Percentiles rank a stretch among this genome's conserved stretches.
phyloP scores from a whole-genome alignment of 2,113 vertebrate genomes.

The Nothoprocta pentlandii region DNA sequence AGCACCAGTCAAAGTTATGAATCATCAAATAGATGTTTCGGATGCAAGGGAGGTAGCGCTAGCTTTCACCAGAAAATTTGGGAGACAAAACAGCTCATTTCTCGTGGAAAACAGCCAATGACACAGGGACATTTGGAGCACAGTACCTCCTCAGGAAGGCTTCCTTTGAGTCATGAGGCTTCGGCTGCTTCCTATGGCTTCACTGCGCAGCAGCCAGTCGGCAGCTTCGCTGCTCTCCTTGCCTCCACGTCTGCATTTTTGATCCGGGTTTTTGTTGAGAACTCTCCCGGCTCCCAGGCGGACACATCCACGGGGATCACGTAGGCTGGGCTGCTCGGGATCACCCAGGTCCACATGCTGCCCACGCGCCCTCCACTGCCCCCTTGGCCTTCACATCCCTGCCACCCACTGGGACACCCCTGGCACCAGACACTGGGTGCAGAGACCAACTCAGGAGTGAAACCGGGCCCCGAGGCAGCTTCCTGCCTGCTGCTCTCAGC shows the following conservation, averaged over 20 bases:
- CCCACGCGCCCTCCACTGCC: not conserved
- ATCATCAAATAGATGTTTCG: not conserved
- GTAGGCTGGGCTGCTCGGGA: not conserved
- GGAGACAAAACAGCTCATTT: not conserved
- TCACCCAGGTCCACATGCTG: not conserved
- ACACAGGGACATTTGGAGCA: not conserved
- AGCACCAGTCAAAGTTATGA: not conserved
- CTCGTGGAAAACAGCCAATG: not conserved
- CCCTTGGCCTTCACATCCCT: not conserved
- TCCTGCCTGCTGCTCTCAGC: not conserved
- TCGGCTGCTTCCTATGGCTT: not conserved
- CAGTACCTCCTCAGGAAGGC: not conserved
- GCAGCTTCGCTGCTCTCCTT: not conserved
- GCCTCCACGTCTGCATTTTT: not conserved
- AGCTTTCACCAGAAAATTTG: not conserved
- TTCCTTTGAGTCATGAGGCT: not conserved
- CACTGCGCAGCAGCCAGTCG: not conserved
- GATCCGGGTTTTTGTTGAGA: not conserved
- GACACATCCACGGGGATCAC: not conserved
- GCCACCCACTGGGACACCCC: not conserved
- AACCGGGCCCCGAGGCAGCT: not conserved
- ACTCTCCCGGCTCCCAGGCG: not conserved
- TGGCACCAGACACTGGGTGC: not conserved
- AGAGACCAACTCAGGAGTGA: not conserved
- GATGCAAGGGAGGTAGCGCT: not conserved